These are phyloP conservation scores for Pseudochaenichthys georgianus DNA, from an alignment of 2,797 vertebrate species.

Conservation along the genomic window DNA sequence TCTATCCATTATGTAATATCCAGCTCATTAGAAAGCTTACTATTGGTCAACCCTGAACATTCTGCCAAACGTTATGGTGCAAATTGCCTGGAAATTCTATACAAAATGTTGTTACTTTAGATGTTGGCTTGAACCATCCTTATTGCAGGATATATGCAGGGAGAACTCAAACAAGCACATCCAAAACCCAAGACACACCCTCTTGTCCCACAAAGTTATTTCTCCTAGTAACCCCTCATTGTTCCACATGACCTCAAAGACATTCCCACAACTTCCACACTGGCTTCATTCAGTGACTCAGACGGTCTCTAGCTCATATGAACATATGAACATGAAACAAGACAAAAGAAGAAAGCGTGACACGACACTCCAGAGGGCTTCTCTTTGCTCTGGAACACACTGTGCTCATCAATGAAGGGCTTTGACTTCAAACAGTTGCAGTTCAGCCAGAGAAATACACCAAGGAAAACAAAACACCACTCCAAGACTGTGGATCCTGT, in stretches of 20 bases:
- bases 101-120: background rate
- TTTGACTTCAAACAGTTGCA: slow-evolving; percentile 64
- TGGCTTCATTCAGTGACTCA: slow-evolving; percentile 55
- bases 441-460: slow-evolving; percentile 43
- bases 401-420: slow-evolving; percentile 59
- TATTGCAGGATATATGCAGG: background rate
- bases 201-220: slow-evolving; percentile 25
- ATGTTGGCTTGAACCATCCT: background rate
- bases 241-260: slow-evolving; percentile 60
- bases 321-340: slow-evolving; percentile 39
- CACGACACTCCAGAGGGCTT: slow-evolving; percentile 56
- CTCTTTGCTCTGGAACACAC: slow-evolving; percentile 49
- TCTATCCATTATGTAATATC: background rate
- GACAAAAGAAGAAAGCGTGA: slow-evolving; percentile 63
- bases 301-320: slow-evolving; percentile 19
- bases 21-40: background rate
- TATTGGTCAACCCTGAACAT: background rate
- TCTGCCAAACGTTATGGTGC: background rate
- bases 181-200: slow-evolving; percentile 17
- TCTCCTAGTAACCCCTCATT: slow-evolving; percentile 45
- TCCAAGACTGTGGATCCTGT: slow-evolving; percentile 45
- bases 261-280: slow-evolving; percentile 45
- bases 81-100: background rate
- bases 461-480: slow-evolving; percentile 48
- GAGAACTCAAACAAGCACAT: too few relatives aligned